Evolutionary conservation across 1,140 invertebrate species (phyloP), one percentile per base, ranked within the genome.

Genomic region (Cardiocondyla obscurior): DNA sequence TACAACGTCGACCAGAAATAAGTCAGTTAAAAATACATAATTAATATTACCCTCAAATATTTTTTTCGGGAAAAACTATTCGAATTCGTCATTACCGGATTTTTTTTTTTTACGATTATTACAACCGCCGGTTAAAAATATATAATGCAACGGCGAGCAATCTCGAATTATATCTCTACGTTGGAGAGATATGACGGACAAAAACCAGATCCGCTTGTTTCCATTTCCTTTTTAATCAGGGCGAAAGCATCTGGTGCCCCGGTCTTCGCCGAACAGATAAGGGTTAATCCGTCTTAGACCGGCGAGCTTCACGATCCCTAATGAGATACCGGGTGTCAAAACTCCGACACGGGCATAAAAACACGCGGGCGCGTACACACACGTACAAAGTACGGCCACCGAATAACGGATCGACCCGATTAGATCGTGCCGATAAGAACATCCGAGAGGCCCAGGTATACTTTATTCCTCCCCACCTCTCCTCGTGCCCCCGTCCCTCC

Each of bases 241-340:
- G 53, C 49, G 51, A 79, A 67, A 79, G 74, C 74, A 67, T 79
- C 62, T 69, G 74, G 60, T 79, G 12, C 12, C 14, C 62, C 6
- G 46, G 28, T 25, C 33, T 16, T 46, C 57, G 30, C 19, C 44
- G 5, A 1, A 22, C 74, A 79, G 74, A 79, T 79, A 79, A 79
- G 62, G 49, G 8, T 53, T 90, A 90, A 91, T 90, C 89, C 86
- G 58, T 67, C 51, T 72, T 70, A 33, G 79, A 74, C 72, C 57
- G 39, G 84, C 82, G 85, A 88, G 90, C 93, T 89, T 92, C 91
- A 91, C 87, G 91, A 92, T 92, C 90, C 89, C 85, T 94, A 94
- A 94, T 94, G 92, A 94, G 92, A 94, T 94, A 93, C 92, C 88
- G 90, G 91, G 91, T 93, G 93, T 94, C 93, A 94, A 94, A 94